These are phyloP conservation scores for Cyprinodon variegatus DNA, from an alignment of 2,113 vertebrate genomes.

Conservation along the genomic window DNA sequence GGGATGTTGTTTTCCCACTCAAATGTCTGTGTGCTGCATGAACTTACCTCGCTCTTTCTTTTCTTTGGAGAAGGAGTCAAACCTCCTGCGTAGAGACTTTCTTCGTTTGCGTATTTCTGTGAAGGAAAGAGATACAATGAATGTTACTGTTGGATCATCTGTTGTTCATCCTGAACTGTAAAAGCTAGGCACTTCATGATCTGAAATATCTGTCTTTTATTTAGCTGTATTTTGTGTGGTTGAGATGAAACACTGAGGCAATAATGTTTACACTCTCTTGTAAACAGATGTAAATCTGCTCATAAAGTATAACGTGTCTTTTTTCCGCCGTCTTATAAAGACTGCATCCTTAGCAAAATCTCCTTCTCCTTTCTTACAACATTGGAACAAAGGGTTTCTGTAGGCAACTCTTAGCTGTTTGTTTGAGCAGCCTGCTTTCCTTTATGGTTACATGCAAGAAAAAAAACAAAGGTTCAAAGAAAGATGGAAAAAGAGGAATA, in stretches of 20 bases:
- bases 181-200: neutral
- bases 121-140: constrained; percentile 1
- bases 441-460: constrained; percentile 8
- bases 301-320: neutral
- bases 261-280: neutral
- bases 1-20: neutral
- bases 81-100: constrained; percentile 84
- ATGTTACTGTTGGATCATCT: neutral
- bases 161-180: constrained; percentile 4
- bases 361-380: neutral
- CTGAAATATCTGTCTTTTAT: constrained; percentile 1
- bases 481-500: neutral
- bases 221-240: neutral
- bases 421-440: constrained; percentile 24
- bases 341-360: neutral
- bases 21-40: neutral
- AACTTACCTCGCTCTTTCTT: constrained; percentile 83
- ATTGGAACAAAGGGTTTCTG: constrained; percentile 2
- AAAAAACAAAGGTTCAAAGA: neutral
- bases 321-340: neutral
- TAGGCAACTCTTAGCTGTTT: constrained; percentile 13
- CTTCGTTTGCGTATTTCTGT: constrained; percentile 80
- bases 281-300: neutral
- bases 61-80: constrained; percentile 88
- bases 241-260: neutral